phyloP scores from a whole-genome alignment of 2,113 vertebrate species.

The Engraulis encrasicolus region DNA sequence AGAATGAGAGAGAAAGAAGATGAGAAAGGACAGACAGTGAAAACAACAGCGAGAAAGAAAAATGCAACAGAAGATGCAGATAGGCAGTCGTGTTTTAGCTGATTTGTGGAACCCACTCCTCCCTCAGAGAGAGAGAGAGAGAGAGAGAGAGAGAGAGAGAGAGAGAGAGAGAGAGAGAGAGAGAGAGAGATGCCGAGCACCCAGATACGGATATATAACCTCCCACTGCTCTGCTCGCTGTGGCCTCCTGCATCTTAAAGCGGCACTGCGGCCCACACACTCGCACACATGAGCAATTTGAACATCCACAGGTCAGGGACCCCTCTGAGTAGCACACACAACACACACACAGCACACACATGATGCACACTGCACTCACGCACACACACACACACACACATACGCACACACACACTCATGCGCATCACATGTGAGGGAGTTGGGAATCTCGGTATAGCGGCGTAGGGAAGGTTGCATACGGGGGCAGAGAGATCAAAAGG shows the following conservation, averaged over 20 bases:
- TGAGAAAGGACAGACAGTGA: background rate
- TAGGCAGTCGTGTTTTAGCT: conserved; percentile 21
- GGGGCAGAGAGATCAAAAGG: conserved; percentile 37
- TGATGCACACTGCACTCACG: background rate
- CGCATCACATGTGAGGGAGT: conserved; percentile 52
- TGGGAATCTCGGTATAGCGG: conserved; percentile 47
- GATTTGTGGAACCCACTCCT: conserved; percentile 29
- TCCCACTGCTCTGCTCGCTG: conserved; percentile 67
- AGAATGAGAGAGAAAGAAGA: background rate
- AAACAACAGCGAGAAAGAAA: conserved; percentile 41
- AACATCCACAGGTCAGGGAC: conserved; percentile 66
- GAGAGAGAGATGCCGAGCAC: conserved; percentile 38
- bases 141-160: background rate
- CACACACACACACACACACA: background rate
- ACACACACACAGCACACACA: background rate
- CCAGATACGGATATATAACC: conserved; percentile 53
- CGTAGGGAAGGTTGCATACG: conserved; percentile 41
- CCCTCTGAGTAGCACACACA: conserved; percentile 55
- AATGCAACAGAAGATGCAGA: background rate
- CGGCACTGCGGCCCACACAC: conserved; percentile 62
- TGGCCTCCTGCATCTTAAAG: conserved; percentile 68
- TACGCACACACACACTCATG: background rate
- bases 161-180: background rate
- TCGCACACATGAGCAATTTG: conserved; percentile 68
- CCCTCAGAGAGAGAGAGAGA: background rate